A percentile compares a stretch with the other conserved stretches of the same genome.
Evolutionary conservation across 1,140 invertebrate species (phyloP).

Genomic region (Zophobas atratus): DNA sequence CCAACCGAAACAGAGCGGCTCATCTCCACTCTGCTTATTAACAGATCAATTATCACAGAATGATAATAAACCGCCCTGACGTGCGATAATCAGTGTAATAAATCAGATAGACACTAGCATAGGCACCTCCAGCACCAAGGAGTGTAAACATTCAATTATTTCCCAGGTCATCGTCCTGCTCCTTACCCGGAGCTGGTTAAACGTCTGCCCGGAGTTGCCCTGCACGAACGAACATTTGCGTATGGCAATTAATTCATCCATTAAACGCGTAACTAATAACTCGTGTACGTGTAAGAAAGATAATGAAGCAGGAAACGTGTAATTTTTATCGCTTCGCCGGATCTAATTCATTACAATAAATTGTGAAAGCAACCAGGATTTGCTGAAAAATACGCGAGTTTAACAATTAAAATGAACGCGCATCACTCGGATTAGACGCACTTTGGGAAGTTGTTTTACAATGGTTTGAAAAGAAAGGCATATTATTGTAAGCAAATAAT

Average conservation of each 20-base stretch:
- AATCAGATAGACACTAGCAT: constrained; percentile 10
- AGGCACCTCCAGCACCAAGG: constrained; percentile 8
- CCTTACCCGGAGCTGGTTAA: constrained; percentile 30
- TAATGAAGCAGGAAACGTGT: constrained; percentile 35
- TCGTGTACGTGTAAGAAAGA: constrained; percentile 33
- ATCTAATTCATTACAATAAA: constrained; percentile 31
- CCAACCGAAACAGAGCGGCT: constrained; percentile 1
- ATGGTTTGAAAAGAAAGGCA: neutral
- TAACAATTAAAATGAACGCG: constrained; percentile 31
- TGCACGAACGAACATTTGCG: constrained; percentile 44
- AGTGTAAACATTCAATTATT: constrained; percentile 41
- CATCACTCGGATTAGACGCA: constrained; percentile 3
- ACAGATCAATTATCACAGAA: constrained; percentile 17
- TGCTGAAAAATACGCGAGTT: constrained; percentile 23
- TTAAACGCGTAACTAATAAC: constrained; percentile 47
- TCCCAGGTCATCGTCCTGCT: constrained; percentile 41
- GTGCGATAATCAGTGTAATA: constrained; percentile 13
- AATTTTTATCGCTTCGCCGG: constrained; percentile 12
- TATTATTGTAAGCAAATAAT: constrained; percentile 23
- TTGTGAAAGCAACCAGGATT: constrained; percentile 27
- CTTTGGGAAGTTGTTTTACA: constrained; percentile 26
- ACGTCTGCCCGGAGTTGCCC: constrained; percentile 32
- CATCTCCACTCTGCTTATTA: constrained; percentile 8
- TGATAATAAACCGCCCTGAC: neutral
- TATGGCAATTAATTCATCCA: constrained; percentile 45